Percentiles rank a stretch among this genome's conserved stretches.
Evolutionary conservation across 2,888 invertebrate genomes (phyloP).

Genomic region (Cataglyphis livida): DNA sequence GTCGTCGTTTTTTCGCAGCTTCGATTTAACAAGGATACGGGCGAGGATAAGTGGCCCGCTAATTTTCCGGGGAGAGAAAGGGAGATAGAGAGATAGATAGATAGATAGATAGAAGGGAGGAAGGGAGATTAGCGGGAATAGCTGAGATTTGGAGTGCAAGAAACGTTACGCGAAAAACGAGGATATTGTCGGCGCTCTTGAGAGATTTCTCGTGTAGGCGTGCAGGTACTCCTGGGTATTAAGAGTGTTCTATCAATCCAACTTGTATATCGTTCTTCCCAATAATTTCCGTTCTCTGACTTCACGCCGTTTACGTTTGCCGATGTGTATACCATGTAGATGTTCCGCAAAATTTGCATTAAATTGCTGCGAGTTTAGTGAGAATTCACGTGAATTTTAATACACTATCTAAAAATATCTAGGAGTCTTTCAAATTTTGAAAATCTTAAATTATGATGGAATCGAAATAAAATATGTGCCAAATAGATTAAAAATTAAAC

Average conservation of each 20-base stretch:
- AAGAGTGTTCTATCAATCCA: constrained; percentile 36
- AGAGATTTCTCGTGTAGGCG: constrained; percentile 50
- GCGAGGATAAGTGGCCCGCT: constrained; percentile 4
- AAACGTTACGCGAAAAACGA: constrained; percentile 25
- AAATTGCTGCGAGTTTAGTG: constrained; percentile 5
- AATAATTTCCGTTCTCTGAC: constrained; percentile 29
- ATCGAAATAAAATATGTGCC: neutral
- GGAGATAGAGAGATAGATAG: neutral
- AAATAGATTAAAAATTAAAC: constrained; percentile 5
- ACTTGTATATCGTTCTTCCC: constrained; percentile 17
- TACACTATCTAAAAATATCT: constrained; percentile 30
- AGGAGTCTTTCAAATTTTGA: neutral
- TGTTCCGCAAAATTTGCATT: constrained; percentile 27
- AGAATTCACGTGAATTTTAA: constrained; percentile 13
- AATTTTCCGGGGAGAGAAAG: constrained; percentile 30
- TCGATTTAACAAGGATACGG: constrained; percentile 1
- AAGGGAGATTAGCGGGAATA: neutral
- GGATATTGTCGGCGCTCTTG: constrained; percentile 19
- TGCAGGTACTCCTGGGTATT: constrained; percentile 10
- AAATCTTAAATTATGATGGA: constrained; percentile 1
- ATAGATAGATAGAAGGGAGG: too few species aligned
- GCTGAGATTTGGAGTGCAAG: constrained; percentile 37
- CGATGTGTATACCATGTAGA: neutral
- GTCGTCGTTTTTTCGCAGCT: constrained; percentile 1
- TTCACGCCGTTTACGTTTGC: neutral